Evolutionary conservation across 92 coral and sea anemone genomes (phyloP).

Genomic region (Palythoa heliodiscus): DNA sequence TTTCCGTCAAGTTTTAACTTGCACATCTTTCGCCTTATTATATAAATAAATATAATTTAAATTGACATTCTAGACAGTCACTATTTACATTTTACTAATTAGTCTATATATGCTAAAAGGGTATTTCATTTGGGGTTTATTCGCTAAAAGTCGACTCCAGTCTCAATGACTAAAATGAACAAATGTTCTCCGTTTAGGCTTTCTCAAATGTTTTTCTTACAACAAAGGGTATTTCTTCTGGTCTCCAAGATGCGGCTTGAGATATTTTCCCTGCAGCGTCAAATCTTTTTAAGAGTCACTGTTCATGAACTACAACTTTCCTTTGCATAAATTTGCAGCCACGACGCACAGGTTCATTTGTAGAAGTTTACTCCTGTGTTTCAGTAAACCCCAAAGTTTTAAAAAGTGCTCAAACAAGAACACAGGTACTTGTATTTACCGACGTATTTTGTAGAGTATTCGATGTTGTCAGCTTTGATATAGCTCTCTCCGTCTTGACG

Average conservation of each 20-base stretch:
- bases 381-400: neutral
- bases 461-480: too few relatives aligned
- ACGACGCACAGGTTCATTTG: too few relatives aligned
- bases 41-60: constrained; percentile 23
- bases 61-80: neutral
- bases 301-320: neutral
- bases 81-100: constrained; percentile 22
- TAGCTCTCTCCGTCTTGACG: too few relatives aligned
- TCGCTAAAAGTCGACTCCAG: neutral
- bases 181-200: constrained; percentile 20
- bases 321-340: neutral
- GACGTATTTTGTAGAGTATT: too few relatives aligned
- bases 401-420: neutral
- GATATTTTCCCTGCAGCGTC: neutral
- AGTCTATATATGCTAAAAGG: neutral
- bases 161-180: neutral
- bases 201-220: neutral
- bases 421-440: too few relatives aligned
- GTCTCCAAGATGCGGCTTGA: constrained; percentile 1
- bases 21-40: neutral
- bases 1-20: neutral
- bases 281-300: neutral
- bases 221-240: constrained; percentile 20
- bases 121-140: neutral
- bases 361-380: neutral